A percentile compares a stretch with the other conserved stretches of the same genome.
phyloP scores from a whole-genome alignment of 2,113 vertebrate species.

The Hemibagrus wyckioides region DNA sequence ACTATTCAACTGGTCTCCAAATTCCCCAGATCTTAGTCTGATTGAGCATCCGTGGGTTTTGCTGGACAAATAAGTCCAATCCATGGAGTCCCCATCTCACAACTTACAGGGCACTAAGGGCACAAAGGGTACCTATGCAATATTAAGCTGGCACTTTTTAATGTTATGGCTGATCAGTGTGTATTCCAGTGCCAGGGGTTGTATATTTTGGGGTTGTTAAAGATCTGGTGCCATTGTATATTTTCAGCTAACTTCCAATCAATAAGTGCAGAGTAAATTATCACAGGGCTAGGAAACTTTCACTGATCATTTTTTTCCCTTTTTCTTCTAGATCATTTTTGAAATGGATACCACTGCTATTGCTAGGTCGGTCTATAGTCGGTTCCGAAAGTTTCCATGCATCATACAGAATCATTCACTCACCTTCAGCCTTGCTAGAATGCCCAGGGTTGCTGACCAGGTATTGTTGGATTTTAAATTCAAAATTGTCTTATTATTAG shows the following conservation, averaged over 20 bases:
- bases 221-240: no score
- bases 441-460: constrained; percentile 45
- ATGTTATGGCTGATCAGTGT: background rate
- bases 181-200: background rate
- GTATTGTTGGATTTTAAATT: constrained; percentile 17
- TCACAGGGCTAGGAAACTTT: background rate
- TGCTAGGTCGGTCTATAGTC: constrained; percentile 43
- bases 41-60: no score
- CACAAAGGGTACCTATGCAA: no score
- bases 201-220: no score
- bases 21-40: no score
- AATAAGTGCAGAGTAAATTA: background rate
- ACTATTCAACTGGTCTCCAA: no score
- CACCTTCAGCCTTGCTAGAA: constrained; percentile 46
- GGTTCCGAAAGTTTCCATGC: constrained; percentile 57
- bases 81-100: no score
- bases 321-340: constrained; percentile 54
- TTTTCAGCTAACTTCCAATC: background rate
- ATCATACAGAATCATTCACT: constrained; percentile 56
- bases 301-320: background rate
- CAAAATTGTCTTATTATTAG: background rate
- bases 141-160: no score
- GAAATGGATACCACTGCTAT: constrained; percentile 55
- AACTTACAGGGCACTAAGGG: no score
- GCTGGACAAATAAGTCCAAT: no score